A percentile compares a stretch with the other conserved stretches of the same genome.
Conservation (phyloP, 2,797 vertebrate species). For the Ctenochaetus hawaiiensis region DNA sequence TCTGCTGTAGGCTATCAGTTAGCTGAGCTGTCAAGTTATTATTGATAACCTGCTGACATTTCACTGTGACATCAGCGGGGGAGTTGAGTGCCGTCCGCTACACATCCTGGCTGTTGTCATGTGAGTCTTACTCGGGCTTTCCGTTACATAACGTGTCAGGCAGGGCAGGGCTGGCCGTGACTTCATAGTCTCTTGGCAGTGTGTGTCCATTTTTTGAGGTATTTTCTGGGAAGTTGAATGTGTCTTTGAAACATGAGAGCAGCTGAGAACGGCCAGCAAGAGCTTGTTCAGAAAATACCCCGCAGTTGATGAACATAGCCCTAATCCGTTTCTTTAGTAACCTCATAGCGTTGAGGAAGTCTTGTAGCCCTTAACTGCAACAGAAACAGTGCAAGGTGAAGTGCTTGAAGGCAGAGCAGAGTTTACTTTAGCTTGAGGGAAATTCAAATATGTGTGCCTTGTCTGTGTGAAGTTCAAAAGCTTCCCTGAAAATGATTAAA, state of each 20-base stretch:
- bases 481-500: slow-evolving; percentile 31
- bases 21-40: slow-evolving; percentile 22
- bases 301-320: slow-evolving; percentile 45
- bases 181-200: slow-evolving; percentile 66
- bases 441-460: background rate
- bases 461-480: background rate
- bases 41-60: slow-evolving; percentile 51
- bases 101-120: slow-evolving; percentile 56
- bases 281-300: slow-evolving; percentile 41
- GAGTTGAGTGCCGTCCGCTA: background rate
- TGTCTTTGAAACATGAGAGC: slow-evolving; percentile 61
- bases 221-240: slow-evolving; percentile 52
- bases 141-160: slow-evolving; percentile 67
- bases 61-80: slow-evolving; percentile 30
- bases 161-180: slow-evolving; percentile 42
- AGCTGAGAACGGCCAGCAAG: slow-evolving; percentile 2
- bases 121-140: slow-evolving; percentile 41
- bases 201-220: slow-evolving; percentile 41
- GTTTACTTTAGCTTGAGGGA: slow-evolving; percentile 32
- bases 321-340: slow-evolving; percentile 45
- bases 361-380: slow-evolving; percentile 36
- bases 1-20: slow-evolving; percentile 22
- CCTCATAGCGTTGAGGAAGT: slow-evolving; percentile 37
- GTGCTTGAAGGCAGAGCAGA: slow-evolving; percentile 10
- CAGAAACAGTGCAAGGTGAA: slow-evolving; percentile 20